Conservation (phyloP, 1,140 invertebrate species). For the Eulimnadia texana region DNA sequence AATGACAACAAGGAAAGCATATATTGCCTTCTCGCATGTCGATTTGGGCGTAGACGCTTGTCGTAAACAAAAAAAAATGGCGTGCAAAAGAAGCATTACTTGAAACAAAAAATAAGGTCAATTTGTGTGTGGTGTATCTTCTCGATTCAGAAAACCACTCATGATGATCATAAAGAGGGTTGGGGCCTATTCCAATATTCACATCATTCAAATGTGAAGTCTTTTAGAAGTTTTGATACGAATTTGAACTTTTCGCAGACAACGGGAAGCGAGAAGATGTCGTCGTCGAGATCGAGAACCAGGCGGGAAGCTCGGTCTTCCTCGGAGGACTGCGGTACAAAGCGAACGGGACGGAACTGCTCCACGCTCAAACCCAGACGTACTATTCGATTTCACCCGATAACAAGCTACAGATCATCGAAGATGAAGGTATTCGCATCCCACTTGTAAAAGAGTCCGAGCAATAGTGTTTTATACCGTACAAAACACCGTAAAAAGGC, state of each 20-base stretch:
- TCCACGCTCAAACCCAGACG: slow-evolving; percentile 3
- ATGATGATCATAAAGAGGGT: too few relatives aligned
- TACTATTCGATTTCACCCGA: background rate
- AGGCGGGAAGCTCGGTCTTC: background rate
- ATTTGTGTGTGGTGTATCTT: background rate
- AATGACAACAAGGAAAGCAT: background rate
- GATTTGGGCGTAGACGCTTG: background rate
- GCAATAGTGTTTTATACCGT: too few relatives aligned
- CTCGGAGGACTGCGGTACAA: slow-evolving; percentile 1
- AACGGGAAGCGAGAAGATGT: background rate
- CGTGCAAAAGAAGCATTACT: background rate
- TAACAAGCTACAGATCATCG: background rate
- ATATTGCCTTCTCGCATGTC: background rate
- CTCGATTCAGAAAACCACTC: too few relatives aligned
- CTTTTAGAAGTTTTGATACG: too few relatives aligned
- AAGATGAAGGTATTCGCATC: background rate
- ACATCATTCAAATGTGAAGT: too few relatives aligned
- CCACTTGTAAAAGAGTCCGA: too few relatives aligned
- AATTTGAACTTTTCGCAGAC: background rate
- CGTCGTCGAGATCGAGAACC: slow-evolving; percentile 8
- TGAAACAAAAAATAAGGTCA: background rate
- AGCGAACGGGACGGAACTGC: background rate
- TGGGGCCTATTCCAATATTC: too few relatives aligned
- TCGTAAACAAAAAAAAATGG: background rate
- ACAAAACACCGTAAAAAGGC: too few relatives aligned